phyloP scores from a whole-genome alignment of 1,140 invertebrate species.

The Drosophila suzukii region DNA sequence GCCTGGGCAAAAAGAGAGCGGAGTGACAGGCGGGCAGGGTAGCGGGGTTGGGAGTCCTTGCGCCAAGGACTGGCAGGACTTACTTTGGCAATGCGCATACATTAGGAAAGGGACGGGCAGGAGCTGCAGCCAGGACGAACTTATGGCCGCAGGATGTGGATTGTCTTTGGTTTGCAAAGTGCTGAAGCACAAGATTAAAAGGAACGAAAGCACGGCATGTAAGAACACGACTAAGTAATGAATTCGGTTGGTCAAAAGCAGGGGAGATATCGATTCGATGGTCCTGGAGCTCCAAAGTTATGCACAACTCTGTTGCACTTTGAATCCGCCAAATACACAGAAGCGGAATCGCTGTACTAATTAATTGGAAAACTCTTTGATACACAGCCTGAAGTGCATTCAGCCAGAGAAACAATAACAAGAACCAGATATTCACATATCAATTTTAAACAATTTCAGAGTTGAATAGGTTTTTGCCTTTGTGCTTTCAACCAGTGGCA shows the following conservation, averaged over 20 bases:
- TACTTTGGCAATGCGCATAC: conserved; percentile 59
- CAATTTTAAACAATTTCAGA: conserved; percentile 61
- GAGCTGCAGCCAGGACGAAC: conserved; percentile 21
- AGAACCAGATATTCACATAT: conserved; percentile 21
- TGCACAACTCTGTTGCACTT: conserved; percentile 5
- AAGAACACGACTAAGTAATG: conserved; percentile 42
- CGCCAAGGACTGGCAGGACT: conserved; percentile 35
- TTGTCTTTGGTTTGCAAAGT: conserved; percentile 43
- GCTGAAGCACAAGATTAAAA: conserved; percentile 13
- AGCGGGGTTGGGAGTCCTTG: not conserved
- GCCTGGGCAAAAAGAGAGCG: conserved; percentile 31
- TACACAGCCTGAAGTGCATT: conserved; percentile 25
- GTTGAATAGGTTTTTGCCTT: conserved; percentile 47
- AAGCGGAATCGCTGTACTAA: conserved; percentile 7
- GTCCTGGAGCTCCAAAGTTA: not conserved
- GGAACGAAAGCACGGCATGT: conserved; percentile 14
- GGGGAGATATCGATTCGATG: conserved; percentile 1
- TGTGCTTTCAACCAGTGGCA: conserved; percentile 3
- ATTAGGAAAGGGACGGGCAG: conserved; percentile 32
- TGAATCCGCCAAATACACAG: not conserved
- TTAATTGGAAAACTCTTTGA: conserved; percentile 27
- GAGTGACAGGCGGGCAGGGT: conserved; percentile 29
- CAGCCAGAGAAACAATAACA: conserved; percentile 19
- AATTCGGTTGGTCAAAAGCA: conserved; percentile 25
- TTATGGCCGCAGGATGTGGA: conserved; percentile 53